These are phyloP conservation scores for Calliopum simillimum DNA, from an alignment of 2,888 invertebrate species.

Conservation along the genomic window DNA sequence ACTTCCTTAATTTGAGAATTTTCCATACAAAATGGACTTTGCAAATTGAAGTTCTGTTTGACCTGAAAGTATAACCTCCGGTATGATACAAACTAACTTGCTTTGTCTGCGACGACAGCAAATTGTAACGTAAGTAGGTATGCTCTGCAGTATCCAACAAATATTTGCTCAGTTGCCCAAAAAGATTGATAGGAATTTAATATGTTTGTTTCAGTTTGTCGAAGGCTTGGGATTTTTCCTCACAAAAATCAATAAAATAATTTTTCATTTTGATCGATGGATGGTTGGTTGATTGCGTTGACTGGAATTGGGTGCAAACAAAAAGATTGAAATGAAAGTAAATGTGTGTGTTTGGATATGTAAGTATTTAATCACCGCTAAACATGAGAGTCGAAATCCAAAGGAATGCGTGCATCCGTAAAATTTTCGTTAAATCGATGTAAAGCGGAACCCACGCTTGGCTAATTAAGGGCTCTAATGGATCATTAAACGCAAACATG, in stretches of 20 bases:
- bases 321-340: too few species aligned
- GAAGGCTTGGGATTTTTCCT: neutral
- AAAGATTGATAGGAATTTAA: conserved; percentile 22
- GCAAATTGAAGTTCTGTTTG: conserved; percentile 21
- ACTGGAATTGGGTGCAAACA: neutral
- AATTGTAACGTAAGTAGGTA: too few species aligned
- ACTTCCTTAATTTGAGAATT: conserved; percentile 35
- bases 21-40: conserved; percentile 8
- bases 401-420: conserved; percentile 55
- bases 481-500: neutral
- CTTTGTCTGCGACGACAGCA: neutral
- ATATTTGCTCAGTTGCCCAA: neutral
- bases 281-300: too few species aligned
- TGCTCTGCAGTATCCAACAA: too few species aligned
- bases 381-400: neutral
- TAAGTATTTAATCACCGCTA: neutral
- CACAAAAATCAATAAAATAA: conserved; percentile 4
- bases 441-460: conserved; percentile 19
- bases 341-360: neutral
- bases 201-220: neutral
- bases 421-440: conserved; percentile 51
- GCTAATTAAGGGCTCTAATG: neutral
- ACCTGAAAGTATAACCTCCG: conserved; percentile 35
- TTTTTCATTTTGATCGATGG: conserved; percentile 25
- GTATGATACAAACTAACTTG: conserved; percentile 17